Base-by-base conservation (phyloP, 1,140 invertebrate species). In the Delia radicum region DNA sequence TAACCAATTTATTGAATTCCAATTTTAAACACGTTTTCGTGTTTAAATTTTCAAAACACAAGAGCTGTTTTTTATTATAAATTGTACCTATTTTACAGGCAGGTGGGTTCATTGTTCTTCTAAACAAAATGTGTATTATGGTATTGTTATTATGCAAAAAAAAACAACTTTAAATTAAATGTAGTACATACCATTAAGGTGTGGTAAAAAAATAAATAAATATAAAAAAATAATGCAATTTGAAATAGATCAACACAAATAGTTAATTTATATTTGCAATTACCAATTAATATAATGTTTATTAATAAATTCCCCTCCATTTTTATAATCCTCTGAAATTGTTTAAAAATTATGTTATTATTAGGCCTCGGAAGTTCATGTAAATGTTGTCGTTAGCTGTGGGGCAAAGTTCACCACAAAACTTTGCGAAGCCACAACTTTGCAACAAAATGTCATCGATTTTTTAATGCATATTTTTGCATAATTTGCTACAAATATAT, bases 1-100 rank as follows among this genome's bases (percentile, higher is more conserved):
- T 55, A 55, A 55, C 48, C 48, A 55, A 55, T 55, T 55, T 55
- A 55, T 55, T 55, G 48, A 55, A 55, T 55, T 55, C 48, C 48
- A 55, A 55, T 55, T 55, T 55, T 10, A 55, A 55, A 55, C 48
- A 55, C 18, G 48, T 55, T 55, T 55, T 18, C 48, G 10, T 55
- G 48, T 55, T 21, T 18, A 21, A 24, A 8, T 42, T 42, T 42
- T 42, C 10, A 42, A 42, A 42, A n/a, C n/a, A n/a, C n/a, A n/a
- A n/a, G n/a, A n/a, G n/a, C n/a, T n/a, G n/a, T n/a, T 37, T 37
- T 37, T 37, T 42, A 42, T 10, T 42, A 42, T 42, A 55, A 8
- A 55, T 55, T 55, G 18, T 8, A 55, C 48, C 24, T 21, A 55
- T 55, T 21, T 55, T 55, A 55, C 48, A 55, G 24, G 48, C 48